Evolutionary conservation across 2,113 vertebrate genomes (phyloP).

Genomic region (Tor tambroides): DNA sequence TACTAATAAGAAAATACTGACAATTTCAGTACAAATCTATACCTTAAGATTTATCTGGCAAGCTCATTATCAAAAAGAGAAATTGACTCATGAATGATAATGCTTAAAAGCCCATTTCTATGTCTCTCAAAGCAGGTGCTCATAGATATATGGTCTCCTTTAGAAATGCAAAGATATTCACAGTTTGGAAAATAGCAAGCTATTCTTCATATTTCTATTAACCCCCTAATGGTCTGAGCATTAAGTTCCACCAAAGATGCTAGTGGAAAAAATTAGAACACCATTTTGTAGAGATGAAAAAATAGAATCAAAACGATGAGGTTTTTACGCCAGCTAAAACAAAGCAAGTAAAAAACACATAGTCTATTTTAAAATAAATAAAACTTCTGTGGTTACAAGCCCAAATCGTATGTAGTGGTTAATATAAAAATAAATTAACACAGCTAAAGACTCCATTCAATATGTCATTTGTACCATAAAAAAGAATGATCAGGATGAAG

Average conservation of each 20-base stretch:
- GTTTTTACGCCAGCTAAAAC: constrained; percentile 45
- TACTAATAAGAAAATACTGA: constrained; percentile 81
- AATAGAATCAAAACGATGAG: constrained; percentile 57
- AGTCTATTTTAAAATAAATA: constrained; percentile 74
- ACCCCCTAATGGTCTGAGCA: constrained; percentile 12
- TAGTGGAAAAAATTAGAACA: constrained; percentile 20
- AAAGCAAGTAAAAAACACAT: constrained; percentile 60
- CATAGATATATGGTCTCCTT: constrained; percentile 57
- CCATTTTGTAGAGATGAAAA: constrained; percentile 34
- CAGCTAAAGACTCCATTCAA: constrained; percentile 57
- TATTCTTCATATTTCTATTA: constrained; percentile 41
- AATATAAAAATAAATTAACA: constrained; percentile 72
- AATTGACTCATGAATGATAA: constrained; percentile 54
- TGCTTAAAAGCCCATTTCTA: constrained; percentile 61
- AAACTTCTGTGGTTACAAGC: constrained; percentile 69
- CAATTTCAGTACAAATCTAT: constrained; percentile 81
- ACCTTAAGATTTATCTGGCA: constrained; percentile 74
- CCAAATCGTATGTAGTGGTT: constrained; percentile 70
- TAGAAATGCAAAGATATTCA: constrained; percentile 71
- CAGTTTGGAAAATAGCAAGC: constrained; percentile 70
- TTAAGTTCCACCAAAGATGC: constrained; percentile 26
- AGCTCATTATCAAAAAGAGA: constrained; percentile 67
- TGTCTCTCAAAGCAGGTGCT: constrained; percentile 38
- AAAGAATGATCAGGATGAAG: constrained; percentile 48
- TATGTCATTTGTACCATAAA: constrained; percentile 51